Conservation (phyloP, 1,140 invertebrate species). For the Philaenus spumarius region DNA sequence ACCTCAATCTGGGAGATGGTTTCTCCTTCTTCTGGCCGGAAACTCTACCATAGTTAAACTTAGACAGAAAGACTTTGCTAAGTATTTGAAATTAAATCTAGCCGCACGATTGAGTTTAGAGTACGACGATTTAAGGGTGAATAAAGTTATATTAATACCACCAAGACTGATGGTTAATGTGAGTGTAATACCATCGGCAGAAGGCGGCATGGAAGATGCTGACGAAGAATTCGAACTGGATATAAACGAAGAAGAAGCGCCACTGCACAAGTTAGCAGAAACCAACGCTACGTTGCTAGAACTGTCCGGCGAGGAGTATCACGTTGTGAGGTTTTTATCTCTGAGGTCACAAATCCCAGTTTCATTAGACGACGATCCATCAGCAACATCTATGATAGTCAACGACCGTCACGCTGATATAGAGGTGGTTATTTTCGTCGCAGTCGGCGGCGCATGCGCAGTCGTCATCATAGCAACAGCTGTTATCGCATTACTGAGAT, state of each 20-base stretch:
- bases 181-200: conserved; percentile 28
- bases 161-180: conserved; percentile 35
- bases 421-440: conserved; percentile 31
- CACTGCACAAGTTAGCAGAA: conserved; percentile 34
- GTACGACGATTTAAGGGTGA: conserved; percentile 35
- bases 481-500: conserved; percentile 27
- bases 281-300: conserved; percentile 37
- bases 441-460: conserved; percentile 29
- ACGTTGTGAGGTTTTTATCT: conserved; percentile 31
- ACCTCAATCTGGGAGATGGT: conserved; percentile 25
- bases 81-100: conserved; percentile 37
- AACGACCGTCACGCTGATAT: conserved; percentile 31
- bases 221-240: conserved; percentile 30
- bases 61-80: conserved; percentile 36
- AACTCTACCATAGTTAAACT: conserved; percentile 36
- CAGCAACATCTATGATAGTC: conserved; percentile 17
- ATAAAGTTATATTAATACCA: conserved; percentile 33
- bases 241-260: conserved; percentile 30
- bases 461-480: conserved; percentile 26
- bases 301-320: conserved; percentile 38
- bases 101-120: conserved; percentile 37
- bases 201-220: conserved; percentile 22
- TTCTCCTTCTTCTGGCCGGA: conserved; percentile 32
- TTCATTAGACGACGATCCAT: conserved; percentile 22
- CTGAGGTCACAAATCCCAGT: conserved; percentile 28